These are phyloP conservation scores for Kryphioiulus occultus DNA, from an alignment of 2,888 invertebrate genomes.

Conservation along the genomic window DNA sequence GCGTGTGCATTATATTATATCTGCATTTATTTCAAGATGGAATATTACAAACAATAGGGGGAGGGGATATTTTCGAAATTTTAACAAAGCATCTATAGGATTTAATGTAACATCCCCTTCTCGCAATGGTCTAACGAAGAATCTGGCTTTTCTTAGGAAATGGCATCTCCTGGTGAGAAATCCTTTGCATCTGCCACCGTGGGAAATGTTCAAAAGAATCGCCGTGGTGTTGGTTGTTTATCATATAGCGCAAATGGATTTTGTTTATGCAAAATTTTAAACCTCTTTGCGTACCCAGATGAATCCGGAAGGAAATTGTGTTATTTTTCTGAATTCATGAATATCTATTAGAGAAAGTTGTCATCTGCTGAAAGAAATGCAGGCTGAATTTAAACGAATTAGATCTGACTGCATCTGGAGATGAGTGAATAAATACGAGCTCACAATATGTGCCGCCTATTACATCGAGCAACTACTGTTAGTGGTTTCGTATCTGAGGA, in stretches of 20 bases:
- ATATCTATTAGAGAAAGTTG: not conserved
- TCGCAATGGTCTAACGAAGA: too few species aligned
- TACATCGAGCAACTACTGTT: not conserved
- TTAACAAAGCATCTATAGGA: too few species aligned
- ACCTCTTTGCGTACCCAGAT: not conserved
- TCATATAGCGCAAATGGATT: not conserved
- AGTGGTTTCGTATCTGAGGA: not conserved
- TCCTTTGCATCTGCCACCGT: not conserved
- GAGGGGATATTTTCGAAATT: too few species aligned
- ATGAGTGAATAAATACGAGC: not conserved
- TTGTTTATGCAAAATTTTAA: not conserved
- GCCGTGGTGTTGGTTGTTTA: not conserved
- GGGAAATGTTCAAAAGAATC: not conserved
- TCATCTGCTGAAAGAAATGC: not conserved
- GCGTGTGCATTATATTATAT: too few species aligned
- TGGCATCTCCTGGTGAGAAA: too few species aligned
- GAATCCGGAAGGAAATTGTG: not conserved
- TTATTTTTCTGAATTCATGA: constrained; percentile 1
- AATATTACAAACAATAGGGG: too few species aligned
- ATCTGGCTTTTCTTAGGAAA: too few species aligned
- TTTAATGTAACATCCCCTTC: too few species aligned
- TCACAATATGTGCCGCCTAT: not conserved
- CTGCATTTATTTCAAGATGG: too few species aligned
- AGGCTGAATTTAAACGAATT: not conserved
- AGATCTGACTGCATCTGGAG: not conserved